phyloP scores from a whole-genome alignment of 2,113 vertebrate species.

The Gallinago undulata region DNA sequence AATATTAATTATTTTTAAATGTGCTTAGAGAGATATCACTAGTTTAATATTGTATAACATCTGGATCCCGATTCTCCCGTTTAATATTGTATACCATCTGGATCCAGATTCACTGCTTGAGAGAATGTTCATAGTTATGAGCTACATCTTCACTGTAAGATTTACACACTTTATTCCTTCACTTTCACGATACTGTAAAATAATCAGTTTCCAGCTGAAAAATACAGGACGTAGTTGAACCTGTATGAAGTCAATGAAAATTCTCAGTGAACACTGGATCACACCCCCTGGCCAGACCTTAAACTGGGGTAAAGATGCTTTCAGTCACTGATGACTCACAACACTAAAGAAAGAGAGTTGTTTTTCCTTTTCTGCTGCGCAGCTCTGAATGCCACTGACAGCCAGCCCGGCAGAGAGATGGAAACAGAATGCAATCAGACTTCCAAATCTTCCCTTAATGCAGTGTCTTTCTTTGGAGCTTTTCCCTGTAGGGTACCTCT shows the following conservation, averaged over 20 bases:
- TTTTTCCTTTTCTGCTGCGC: neutral
- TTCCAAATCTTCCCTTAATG: constrained; percentile 61
- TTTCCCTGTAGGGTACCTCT: constrained; percentile 64
- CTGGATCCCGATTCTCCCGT: constrained; percentile 43
- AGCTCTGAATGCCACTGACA: constrained; percentile 41
- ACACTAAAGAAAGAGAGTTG: neutral
- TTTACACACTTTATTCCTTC: neutral
- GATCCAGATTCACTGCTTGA: constrained; percentile 28
- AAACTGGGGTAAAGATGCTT: constrained; percentile 16
- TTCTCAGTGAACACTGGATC: neutral
- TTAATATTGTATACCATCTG: constrained; percentile 46
- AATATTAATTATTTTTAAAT: constrained; percentile 61
- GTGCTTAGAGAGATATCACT: constrained; percentile 34
- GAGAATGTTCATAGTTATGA: neutral
- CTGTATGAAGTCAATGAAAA: neutral
- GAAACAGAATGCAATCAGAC: constrained; percentile 65
- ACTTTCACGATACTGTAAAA: neutral
- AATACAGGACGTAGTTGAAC: neutral
- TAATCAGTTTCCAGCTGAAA: neutral
- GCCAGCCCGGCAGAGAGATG: constrained; percentile 51
- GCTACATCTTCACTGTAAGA: neutral
- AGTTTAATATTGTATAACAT: constrained; percentile 34
- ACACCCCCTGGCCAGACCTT: neutral
- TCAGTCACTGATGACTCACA: constrained; percentile 31
- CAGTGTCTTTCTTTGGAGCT: constrained; percentile 54